Conservation (phyloP, 2,797 vertebrate genomes). For the Pseudochromis fuscus region DNA sequence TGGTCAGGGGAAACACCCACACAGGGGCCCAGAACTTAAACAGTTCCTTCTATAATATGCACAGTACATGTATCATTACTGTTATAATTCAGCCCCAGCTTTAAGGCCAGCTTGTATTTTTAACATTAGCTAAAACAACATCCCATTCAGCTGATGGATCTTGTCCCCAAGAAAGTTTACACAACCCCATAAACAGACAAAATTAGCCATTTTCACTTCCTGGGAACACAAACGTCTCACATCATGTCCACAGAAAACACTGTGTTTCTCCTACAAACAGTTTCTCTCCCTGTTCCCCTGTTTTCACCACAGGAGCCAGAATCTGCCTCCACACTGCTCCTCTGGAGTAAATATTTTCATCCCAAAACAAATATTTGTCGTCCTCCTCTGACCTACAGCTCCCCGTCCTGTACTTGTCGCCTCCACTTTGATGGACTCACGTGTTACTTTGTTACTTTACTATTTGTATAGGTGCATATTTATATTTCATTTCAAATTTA, state of each 20-base stretch:
- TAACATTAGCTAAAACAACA: conserved; percentile 6
- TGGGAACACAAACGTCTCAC: conserved; percentile 35
- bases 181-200: conserved; percentile 51
- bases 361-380: conserved; percentile 68
- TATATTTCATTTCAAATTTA: no score
- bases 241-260: conserved; percentile 34
- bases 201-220: conserved; percentile 63
- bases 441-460: not conserved
- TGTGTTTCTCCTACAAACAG: conserved; percentile 39
- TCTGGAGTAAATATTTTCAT: conserved; percentile 66
- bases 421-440: conserved; percentile 14
- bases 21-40: no score
- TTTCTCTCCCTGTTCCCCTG: conserved; percentile 44
- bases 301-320: conserved; percentile 40
- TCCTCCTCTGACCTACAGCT: conserved; percentile 7
- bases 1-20: no score
- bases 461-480: no score
- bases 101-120: not conserved
- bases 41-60: no score
- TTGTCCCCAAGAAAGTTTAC: conserved; percentile 50
- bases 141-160: conserved; percentile 23
- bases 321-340: conserved; percentile 47
- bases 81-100: no score
- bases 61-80: no score
- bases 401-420: conserved; percentile 3